A percentile compares a stretch with the other conserved stretches of the same genome.
These are phyloP conservation scores for Eira barbara DNA, from an alignment of 2,113 vertebrate genomes.

Conservation along the genomic window DNA sequence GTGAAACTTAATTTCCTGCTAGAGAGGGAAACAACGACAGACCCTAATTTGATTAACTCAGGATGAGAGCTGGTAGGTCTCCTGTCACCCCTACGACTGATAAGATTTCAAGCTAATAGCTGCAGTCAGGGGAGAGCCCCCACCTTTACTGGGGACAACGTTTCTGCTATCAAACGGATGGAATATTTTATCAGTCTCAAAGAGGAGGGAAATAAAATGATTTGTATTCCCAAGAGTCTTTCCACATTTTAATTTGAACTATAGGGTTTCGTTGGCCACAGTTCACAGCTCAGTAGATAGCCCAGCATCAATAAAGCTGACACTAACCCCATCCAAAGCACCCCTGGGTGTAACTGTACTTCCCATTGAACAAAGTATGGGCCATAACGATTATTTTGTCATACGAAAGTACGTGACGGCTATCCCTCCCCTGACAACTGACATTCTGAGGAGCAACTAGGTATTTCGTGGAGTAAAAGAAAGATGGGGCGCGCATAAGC, in stretches of 20 bases:
- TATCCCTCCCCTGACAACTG: neutral
- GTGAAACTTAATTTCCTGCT: constrained; percentile 70
- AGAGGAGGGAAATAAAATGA: neutral
- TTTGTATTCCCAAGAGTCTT: neutral
- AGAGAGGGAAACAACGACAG: constrained; percentile 56
- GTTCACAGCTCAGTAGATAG: neutral
- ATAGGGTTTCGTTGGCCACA: neutral
- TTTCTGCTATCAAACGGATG: neutral
- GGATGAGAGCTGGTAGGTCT: neutral
- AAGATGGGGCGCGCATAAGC: neutral
- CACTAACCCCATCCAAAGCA: neutral
- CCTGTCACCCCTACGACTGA: neutral
- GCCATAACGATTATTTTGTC: neutral
- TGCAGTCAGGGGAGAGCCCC: neutral
- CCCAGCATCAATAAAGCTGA: neutral
- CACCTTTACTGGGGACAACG: neutral
- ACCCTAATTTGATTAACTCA: constrained; percentile 62
- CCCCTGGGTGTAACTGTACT: neutral
- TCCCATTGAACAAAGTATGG: neutral
- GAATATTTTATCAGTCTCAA: neutral
- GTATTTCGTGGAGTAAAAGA: neutral
- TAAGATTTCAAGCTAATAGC: constrained; percentile 12
- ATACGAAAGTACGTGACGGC: neutral
- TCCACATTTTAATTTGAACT: neutral
- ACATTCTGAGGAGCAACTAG: neutral